Evolutionary conservation across 2,113 vertebrate species (phyloP), one percentile per base, ranked within the genome.

Genomic region (Dicaeum eximium): DNA sequence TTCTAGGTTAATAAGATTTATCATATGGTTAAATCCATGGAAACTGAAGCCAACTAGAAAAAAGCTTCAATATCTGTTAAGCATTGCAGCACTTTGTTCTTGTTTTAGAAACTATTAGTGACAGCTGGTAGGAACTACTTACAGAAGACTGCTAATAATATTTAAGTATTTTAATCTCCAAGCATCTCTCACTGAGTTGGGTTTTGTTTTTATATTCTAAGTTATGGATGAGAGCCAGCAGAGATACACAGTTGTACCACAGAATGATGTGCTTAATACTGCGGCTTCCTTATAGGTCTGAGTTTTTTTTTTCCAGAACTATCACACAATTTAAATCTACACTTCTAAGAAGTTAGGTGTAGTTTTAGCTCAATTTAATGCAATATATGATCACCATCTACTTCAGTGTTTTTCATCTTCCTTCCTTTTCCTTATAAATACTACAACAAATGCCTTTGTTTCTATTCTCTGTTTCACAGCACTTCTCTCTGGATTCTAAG

Each of bases 211-310:
- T 56, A 50, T 70, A 84, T 60, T 92, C 2, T 79, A 96, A 93
- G 57, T 93, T 93, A 95, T 8, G 8, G 57, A 93, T 66, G 60
- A 95, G 53, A 97, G 90, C 53, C 78, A 96, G 96, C 53, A 82
- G 10, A 86, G 70, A 91, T 65, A 75, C 64, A 92, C 57, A 95
- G 69, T 86, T 84, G 77, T 74, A 83, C 94, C 92, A 80, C 14
- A 89, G 74, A 95, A 95, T 90, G 44, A 97, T 90, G 62, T 80
- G 81, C 79, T 97, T 96, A 93, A 89, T 53, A 48, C 13, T 83
- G n/a, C 12, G 54, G 21, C 80, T 91, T 93, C 61, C 71, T 91
- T 84, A 28, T 2, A 42, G 25, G 20, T 48, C 22, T 31, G 15
- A 4, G 8, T 3, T 3, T 67, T 65, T 92, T 51, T 51, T 64